Conservation (phyloP, 2,888 invertebrate species). For the Tetropium fuscum region DNA sequence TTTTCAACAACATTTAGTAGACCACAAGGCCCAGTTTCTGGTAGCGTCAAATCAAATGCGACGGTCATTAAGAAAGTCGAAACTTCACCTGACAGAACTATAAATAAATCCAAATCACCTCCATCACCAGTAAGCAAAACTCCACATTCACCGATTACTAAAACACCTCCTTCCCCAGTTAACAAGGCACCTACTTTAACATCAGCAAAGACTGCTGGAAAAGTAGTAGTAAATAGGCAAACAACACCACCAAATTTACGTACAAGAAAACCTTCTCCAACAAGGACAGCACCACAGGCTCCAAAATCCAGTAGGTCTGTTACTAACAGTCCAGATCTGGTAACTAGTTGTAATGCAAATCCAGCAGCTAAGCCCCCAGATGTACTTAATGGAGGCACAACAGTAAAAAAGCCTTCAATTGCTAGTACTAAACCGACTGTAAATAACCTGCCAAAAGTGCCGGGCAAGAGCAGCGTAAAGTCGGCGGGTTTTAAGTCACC, state of each 20-base stretch:
- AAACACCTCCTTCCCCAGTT: slow-evolving; percentile 35
- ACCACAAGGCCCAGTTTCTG: slow-evolving; percentile 48
- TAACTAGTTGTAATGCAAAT: slow-evolving; percentile 74
- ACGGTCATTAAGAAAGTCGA: slow-evolving; percentile 38
- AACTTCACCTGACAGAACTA: slow-evolving; percentile 42
- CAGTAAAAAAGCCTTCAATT: slow-evolving; percentile 55
- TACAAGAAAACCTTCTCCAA: slow-evolving; percentile 61
- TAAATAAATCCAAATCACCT: slow-evolving; percentile 36
- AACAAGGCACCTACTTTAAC: slow-evolving; percentile 47
- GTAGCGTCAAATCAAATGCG: slow-evolving; percentile 34
- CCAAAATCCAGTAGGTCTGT: slow-evolving; percentile 55
- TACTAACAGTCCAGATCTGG: slow-evolving; percentile 78
- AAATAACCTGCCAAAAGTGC: slow-evolving; percentile 62
- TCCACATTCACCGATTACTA: slow-evolving; percentile 45
- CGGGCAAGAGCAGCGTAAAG: slow-evolving; percentile 65
- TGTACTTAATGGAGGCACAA: slow-evolving; percentile 68
- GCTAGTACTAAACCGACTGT: slow-evolving; percentile 57
- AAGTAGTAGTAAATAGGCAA: slow-evolving; percentile 50
- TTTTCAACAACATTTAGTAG: slow-evolving; percentile 49
- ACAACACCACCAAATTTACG: slow-evolving; percentile 68
- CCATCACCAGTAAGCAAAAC: slow-evolving; percentile 43
- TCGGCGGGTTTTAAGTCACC: slow-evolving; percentile 63
- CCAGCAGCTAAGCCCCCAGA: slow-evolving; percentile 73
- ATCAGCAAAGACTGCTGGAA: slow-evolving; percentile 37
- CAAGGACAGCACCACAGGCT: slow-evolving; percentile 47